Percentiles rank a stretch among this genome's conserved stretches.
phyloP scores from a whole-genome alignment of 2,797 vertebrate genomes.

The Gambusia yucatana region DNA sequence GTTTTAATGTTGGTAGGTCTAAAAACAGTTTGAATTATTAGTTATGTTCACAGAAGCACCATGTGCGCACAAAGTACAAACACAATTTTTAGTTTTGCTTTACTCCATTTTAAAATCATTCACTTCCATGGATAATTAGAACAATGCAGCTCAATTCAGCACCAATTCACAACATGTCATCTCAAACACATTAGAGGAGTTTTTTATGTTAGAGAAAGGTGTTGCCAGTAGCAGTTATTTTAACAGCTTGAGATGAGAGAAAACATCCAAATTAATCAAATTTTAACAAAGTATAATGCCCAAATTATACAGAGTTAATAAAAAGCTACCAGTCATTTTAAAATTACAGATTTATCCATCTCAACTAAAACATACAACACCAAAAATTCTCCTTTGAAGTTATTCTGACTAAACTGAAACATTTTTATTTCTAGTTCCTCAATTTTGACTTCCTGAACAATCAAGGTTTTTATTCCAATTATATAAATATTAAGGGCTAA shows the following conservation, averaged over 20 bases:
- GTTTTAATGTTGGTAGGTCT: neutral
- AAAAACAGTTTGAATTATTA: neutral
- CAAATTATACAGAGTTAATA: neutral
- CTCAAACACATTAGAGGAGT: neutral
- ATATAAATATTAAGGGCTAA: neutral
- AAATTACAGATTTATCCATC: neutral
- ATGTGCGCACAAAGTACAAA: neutral
- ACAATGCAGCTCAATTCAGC: neutral
- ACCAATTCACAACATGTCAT: neutral
- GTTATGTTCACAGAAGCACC: neutral
- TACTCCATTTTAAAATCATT: no score
- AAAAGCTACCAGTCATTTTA: neutral
- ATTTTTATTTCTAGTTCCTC: neutral
- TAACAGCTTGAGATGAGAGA: no score
- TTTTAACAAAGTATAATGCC: neutral
- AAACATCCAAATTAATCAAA: neutral
- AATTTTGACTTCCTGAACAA: neutral
- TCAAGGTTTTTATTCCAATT: neutral
- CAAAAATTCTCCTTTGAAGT: no score
- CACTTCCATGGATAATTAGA: no score
- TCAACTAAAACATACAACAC: no score
- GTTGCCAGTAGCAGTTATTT: no score
- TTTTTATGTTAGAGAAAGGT: no score
- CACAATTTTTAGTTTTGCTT: neutral
- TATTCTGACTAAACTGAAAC: no score